phyloP scores from a whole-genome alignment of 2,888 invertebrate genomes.

The Cordilura impudica region DNA sequence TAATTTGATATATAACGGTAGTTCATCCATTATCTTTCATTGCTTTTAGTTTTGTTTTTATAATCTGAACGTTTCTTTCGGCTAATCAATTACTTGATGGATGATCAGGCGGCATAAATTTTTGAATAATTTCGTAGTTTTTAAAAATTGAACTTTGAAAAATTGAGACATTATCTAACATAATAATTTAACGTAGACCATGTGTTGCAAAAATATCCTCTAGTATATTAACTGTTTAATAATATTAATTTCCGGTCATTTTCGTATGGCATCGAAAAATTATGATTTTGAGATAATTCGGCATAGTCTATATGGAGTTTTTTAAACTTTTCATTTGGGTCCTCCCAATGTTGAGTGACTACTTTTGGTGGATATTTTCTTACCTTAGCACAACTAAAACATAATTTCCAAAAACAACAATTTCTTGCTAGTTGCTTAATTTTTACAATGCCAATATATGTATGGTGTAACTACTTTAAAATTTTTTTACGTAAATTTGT shows the following conservation, averaged over 20 bases:
- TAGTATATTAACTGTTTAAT: slow-evolving; percentile 35
- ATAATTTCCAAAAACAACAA: slow-evolving; percentile 68
- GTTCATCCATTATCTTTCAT: slow-evolving; percentile 69
- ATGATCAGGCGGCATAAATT: no score
- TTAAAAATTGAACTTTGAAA: slow-evolving; percentile 42
- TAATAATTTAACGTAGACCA: slow-evolving; percentile 36
- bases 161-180: slow-evolving; percentile 35
- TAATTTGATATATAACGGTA: slow-evolving; percentile 76
- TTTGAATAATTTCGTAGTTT: slow-evolving; percentile 23
- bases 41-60: slow-evolving; percentile 34
- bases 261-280: slow-evolving; percentile 35
- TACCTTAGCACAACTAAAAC: slow-evolving; percentile 41
- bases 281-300: slow-evolving; percentile 27
- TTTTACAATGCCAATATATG: slow-evolving; percentile 64
- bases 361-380: slow-evolving; percentile 18
- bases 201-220: slow-evolving; percentile 36
- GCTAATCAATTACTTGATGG: no score
- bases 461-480: no score
- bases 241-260: slow-evolving; percentile 44
- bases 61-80: slow-evolving; percentile 27
- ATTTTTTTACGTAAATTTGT: slow-evolving; percentile 21
- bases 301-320: no score
- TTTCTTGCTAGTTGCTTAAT: slow-evolving; percentile 68
- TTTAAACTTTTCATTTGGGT: slow-evolving; percentile 35
- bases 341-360: slow-evolving; percentile 27